Percentiles rank a stretch among this genome's conserved stretches.
Conservation (phyloP, 92 coral and sea anemone species). For the Epizoanthus ramosus region DNA sequence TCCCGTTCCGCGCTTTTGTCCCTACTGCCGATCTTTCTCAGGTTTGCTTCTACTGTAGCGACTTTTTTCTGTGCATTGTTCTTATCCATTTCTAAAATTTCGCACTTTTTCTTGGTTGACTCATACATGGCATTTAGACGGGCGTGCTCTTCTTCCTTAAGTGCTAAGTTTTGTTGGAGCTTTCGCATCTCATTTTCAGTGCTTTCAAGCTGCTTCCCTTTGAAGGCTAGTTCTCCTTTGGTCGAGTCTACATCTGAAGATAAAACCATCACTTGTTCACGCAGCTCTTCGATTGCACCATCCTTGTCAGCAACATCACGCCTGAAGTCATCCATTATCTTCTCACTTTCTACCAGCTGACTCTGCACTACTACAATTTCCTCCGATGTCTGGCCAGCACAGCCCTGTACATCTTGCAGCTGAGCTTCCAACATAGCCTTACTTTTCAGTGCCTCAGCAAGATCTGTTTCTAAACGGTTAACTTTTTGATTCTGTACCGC, state of each 20-base stretch:
- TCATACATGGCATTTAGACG: conserved; percentile 68
- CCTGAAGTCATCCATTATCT: conserved; percentile 80
- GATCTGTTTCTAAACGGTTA: conserved; percentile 75
- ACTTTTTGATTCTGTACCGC: conserved; percentile 74
- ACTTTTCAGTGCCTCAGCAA: conserved; percentile 64
- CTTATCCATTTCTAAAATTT: conserved; percentile 79
- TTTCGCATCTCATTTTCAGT: conserved; percentile 82
- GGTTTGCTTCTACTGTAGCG: conserved; percentile 60
- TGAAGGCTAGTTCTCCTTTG: conserved; percentile 75
- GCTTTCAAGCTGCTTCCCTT: conserved; percentile 71
- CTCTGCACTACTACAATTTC: conserved; percentile 78
- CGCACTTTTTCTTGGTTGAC: conserved; percentile 77
- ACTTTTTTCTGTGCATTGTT: conserved; percentile 85
- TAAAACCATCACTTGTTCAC: conserved; percentile 76
- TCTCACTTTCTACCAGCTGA: conserved; percentile 85
- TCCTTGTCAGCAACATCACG: conserved; percentile 84
- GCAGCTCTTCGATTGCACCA: conserved; percentile 79
- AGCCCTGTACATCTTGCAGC: conserved; percentile 64
- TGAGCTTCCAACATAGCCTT: conserved; percentile 75
- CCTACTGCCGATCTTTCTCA: conserved; percentile 61
- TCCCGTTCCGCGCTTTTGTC: conserved; percentile 81
- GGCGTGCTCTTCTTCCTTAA: conserved; percentile 75
- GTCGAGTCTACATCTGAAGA: conserved; percentile 75
- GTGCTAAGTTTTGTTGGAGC: conserved; percentile 74
- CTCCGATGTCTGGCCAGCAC: conserved; percentile 70